A percentile compares a stretch with the other conserved stretches of the same genome.
Conservation (phyloP, 2,888 invertebrate genomes). For the Baronia brevicornis region DNA sequence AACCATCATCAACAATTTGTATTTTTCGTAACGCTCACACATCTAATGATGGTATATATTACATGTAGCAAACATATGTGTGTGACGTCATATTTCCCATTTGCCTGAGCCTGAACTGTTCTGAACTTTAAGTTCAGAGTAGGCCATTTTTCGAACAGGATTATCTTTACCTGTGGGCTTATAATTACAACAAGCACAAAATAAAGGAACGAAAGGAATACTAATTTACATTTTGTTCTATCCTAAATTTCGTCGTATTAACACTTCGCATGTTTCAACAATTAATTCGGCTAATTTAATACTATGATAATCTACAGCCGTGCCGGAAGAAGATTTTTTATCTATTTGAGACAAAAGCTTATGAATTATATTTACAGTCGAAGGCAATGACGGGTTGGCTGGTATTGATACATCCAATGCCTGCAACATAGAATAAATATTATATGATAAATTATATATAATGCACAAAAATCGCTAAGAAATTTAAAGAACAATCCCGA, state of each 20-base stretch:
- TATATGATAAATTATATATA: slow-evolving; percentile 3
- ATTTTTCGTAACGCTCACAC: too few relatives aligned
- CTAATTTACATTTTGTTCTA: slow-evolving; percentile 16
- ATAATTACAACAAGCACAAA: too few relatives aligned
- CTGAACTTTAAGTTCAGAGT: too few relatives aligned
- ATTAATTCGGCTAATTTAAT: slow-evolving; percentile 49
- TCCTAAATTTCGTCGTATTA: slow-evolving; percentile 38
- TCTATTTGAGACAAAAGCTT: slow-evolving; percentile 42
- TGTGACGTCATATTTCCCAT: too few relatives aligned
- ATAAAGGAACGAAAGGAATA: not conserved
- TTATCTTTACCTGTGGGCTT: too few relatives aligned
- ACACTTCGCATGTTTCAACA: slow-evolving; percentile 51
- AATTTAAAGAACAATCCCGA: too few relatives aligned
- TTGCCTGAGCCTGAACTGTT: too few relatives aligned
- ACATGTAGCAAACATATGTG: too few relatives aligned
- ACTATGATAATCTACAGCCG: slow-evolving; percentile 27
- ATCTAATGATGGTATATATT: too few relatives aligned
- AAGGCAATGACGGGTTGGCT: slow-evolving; percentile 46
- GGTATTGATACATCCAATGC: slow-evolving; percentile 53
- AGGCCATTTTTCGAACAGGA: too few relatives aligned
- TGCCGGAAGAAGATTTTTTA: slow-evolving; percentile 26
- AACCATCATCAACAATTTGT: too few relatives aligned
- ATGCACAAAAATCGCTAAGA: not conserved
- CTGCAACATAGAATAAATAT: slow-evolving; percentile 31
- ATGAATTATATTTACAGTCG: slow-evolving; percentile 48